Percentiles rank a stretch among this genome's conserved stretches.
Conservation (phyloP, 1,140 invertebrate species). For the Drosophila ambigua region DNA sequence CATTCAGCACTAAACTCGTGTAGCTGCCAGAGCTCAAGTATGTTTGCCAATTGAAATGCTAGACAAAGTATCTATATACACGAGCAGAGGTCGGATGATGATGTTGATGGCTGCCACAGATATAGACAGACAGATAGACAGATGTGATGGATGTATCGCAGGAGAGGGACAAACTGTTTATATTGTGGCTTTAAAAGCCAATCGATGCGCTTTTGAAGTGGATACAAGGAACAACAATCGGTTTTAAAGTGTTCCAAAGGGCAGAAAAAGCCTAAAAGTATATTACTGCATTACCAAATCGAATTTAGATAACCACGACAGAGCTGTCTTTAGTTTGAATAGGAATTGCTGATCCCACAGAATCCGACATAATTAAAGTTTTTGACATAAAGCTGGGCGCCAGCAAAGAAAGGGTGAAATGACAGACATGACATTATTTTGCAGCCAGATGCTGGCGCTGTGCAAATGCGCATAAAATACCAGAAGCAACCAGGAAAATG, state of each 20-base stretch:
- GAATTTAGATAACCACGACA: background rate
- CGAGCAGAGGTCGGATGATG: slow-evolving; percentile 28
- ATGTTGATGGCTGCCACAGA: slow-evolving; percentile 47
- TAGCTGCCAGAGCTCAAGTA: slow-evolving; percentile 61
- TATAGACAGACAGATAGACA: slow-evolving; percentile 34
- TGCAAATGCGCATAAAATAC: slow-evolving; percentile 52
- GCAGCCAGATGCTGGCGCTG: slow-evolving; percentile 7
- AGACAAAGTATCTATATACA: slow-evolving; percentile 77
- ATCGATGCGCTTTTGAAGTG: slow-evolving; percentile 29
- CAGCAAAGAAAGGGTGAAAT: background rate
- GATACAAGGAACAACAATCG: background rate
- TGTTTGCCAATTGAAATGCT: slow-evolving; percentile 83
- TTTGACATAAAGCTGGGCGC: background rate
- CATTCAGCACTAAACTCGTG: slow-evolving; percentile 39
- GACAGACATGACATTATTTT: slow-evolving; percentile 29
- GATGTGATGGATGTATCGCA: slow-evolving; percentile 4
- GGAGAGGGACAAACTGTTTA: background rate
- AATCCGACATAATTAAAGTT: background rate
- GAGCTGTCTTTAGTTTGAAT: background rate
- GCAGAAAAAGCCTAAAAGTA: slow-evolving; percentile 15
- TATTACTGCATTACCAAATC: background rate
- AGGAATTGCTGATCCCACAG: background rate
- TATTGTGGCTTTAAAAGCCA: slow-evolving; percentile 17
- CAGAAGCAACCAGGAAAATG: slow-evolving; percentile 18
- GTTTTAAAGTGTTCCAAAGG: slow-evolving; percentile 1